phyloP scores from a whole-genome alignment of 2,113 vertebrate genomes.

The Ia io region DNA sequence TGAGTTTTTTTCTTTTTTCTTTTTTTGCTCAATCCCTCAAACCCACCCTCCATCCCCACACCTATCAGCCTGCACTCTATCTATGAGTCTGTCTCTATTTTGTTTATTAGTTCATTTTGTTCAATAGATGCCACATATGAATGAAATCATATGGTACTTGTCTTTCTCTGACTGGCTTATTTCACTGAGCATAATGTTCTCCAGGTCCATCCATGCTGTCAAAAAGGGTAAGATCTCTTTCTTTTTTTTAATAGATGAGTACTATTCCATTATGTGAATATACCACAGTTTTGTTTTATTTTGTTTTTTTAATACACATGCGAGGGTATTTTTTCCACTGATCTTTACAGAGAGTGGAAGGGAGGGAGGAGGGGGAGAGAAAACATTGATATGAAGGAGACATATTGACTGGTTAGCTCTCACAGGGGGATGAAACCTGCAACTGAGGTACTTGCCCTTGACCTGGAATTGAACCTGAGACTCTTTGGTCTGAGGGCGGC shows the following conservation, averaged over 20 bases:
- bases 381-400: too few species aligned
- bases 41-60: background rate
- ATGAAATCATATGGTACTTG: background rate
- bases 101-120: background rate
- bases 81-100: background rate
- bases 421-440: too few species aligned
- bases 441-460: too few species aligned
- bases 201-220: background rate
- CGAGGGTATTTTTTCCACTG: too few species aligned
- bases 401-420: too few species aligned
- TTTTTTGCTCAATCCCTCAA: background rate
- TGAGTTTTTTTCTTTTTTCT: background rate
- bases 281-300: too few species aligned
- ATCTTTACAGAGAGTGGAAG: too few species aligned
- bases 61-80: background rate
- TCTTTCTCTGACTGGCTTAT: background rate
- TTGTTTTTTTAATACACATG: too few species aligned
- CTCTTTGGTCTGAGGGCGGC: too few species aligned
- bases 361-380: too few species aligned
- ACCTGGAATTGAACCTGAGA: too few species aligned
- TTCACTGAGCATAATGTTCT: background rate
- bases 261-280: background rate
- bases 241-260: background rate
- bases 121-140: background rate
- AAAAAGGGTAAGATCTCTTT: background rate